A percentile compares a stretch with the other conserved stretches of the same genome.
Conservation (phyloP, 2,888 invertebrate genomes). For the Acanthosepion esculentum region DNA sequence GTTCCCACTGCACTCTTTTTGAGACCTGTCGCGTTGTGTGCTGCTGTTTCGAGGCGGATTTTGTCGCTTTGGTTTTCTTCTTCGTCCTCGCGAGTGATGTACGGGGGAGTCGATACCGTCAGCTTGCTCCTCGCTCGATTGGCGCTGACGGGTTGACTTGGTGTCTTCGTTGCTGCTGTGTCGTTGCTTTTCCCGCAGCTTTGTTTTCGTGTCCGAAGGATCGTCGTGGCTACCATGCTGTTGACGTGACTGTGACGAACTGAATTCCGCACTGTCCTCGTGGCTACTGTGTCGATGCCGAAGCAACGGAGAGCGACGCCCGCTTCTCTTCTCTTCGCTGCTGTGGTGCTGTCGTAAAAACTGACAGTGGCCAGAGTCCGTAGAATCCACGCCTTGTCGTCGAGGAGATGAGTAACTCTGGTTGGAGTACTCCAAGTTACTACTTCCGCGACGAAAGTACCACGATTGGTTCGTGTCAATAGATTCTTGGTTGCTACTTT, state of each 20-base stretch:
- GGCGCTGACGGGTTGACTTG: background rate
- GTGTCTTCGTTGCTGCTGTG: conserved; percentile 34
- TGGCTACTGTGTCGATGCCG: conserved; percentile 42
- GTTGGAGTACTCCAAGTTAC: background rate
- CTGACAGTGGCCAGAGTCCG: background rate
- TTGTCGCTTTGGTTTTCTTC: conserved; percentile 23
- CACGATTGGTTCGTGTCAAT: background rate
- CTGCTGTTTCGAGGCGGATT: background rate
- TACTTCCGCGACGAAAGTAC: conserved; percentile 22
- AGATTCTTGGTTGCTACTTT: conserved; percentile 8
- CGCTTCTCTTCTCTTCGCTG: conserved; percentile 24
- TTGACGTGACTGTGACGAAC: conserved; percentile 24
- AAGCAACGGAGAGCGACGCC: conserved; percentile 34
- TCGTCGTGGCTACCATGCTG: background rate
- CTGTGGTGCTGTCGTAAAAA: background rate
- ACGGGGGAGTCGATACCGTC: background rate
- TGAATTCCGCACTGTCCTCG: background rate
- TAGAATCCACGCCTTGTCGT: conserved; percentile 24
- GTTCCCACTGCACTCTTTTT: background rate
- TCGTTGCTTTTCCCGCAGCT: background rate
- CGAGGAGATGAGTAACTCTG: conserved; percentile 33
- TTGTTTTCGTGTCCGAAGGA: background rate
- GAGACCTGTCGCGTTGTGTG: background rate
- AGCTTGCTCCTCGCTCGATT: conserved; percentile 16
- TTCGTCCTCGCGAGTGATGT: background rate